These are phyloP conservation scores for Platerodrilus igneus DNA, from an alignment of 2,888 invertebrate genomes.

Conservation along the genomic window DNA sequence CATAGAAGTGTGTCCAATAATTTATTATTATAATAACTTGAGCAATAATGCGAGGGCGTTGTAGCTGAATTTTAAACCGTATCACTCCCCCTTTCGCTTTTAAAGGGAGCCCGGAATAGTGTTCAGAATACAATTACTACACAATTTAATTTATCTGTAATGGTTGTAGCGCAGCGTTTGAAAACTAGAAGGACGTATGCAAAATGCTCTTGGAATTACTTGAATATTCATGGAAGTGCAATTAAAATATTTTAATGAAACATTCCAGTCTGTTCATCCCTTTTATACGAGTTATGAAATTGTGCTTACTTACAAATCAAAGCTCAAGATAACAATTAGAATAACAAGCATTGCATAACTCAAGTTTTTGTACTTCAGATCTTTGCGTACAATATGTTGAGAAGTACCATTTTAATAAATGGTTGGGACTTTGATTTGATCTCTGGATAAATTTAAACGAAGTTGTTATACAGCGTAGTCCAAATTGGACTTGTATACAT, in stretches of 20 bases:
- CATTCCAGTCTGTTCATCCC: conserved; percentile 17
- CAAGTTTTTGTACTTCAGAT: too few relatives aligned
- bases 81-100: background rate
- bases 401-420: too few relatives aligned
- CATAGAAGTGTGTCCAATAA: background rate
- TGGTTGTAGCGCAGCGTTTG: conserved; percentile 9
- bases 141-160: conserved; percentile 15
- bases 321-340: too few relatives aligned
- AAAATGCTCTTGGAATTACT: conserved; percentile 32
- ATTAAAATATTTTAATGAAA: conserved; percentile 48
- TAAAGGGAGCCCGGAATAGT: conserved; percentile 4
- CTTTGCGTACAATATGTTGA: too few relatives aligned
- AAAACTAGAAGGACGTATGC: conserved; percentile 16
- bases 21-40: too few relatives aligned
- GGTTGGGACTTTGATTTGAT: too few relatives aligned
- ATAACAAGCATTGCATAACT: too few relatives aligned
- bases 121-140: conserved; percentile 20
- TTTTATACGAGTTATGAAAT: conserved; percentile 20
- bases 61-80: background rate
- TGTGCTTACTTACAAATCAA: conserved; percentile 13
- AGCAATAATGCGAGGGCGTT: background rate
- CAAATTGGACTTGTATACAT: too few relatives aligned
- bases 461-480: too few relatives aligned
- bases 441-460: too few relatives aligned
- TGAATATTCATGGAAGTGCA: conserved; percentile 44